Evolutionary conservation across 2,113 vertebrate species (phyloP).

Genomic region (Salvelinus fontinalis): DNA sequence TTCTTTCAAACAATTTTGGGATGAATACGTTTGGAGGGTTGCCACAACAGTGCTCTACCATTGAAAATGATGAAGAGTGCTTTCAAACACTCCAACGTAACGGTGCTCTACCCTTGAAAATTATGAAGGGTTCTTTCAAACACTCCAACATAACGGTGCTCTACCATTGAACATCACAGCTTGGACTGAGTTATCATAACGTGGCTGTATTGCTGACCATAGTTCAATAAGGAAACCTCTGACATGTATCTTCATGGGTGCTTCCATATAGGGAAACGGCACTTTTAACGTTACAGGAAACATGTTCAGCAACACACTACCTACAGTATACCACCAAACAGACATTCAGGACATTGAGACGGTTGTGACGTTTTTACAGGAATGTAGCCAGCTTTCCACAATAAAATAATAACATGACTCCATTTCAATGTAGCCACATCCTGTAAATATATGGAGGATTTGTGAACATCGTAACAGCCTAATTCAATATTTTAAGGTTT

Average conservation of each 20-base stretch:
- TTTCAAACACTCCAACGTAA: too few species aligned
- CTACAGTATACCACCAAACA: constrained; percentile 69
- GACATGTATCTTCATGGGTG: constrained; percentile 75
- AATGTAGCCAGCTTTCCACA: constrained; percentile 72
- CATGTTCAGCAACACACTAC: constrained; percentile 21
- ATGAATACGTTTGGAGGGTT: constrained; percentile 37
- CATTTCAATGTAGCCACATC: constrained; percentile 17
- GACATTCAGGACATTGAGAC: constrained; percentile 67
- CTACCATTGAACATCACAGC: neutral
- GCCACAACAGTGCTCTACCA: constrained; percentile 35
- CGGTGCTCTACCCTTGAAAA: too few species aligned
- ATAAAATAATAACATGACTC: constrained; percentile 11
- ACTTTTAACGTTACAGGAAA: constrained; percentile 41
- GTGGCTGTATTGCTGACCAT: constrained; percentile 21
- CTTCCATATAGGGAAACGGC: constrained; percentile 63
- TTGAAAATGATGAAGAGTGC: neutral
- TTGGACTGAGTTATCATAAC: neutral
- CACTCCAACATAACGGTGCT: constrained; percentile 12
- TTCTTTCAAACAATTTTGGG: neutral
- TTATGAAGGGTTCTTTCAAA: too few species aligned
- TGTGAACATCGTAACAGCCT: constrained; percentile 30
- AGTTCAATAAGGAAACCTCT: constrained; percentile 67
- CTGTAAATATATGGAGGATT: constrained; percentile 18
- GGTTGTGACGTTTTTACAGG: constrained; percentile 61
- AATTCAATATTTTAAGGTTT: constrained; percentile 15